Evolutionary conservation across 2,797 vertebrate genomes (phyloP).

Genomic region (Enteromius trimaculatus): DNA sequence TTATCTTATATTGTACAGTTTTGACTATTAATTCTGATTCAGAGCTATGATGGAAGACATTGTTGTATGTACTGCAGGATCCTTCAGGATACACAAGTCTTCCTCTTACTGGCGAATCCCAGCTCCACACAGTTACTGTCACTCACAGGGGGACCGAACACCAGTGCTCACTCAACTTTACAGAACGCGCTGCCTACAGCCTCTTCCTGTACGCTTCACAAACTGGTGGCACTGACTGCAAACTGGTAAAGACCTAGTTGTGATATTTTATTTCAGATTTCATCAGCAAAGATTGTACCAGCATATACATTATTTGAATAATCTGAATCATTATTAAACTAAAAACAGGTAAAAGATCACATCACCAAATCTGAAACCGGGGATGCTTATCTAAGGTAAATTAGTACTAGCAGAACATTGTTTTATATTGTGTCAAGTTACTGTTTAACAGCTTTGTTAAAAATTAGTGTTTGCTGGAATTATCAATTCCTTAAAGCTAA

Average conservation of each 20-base stretch:
- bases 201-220: conserved; percentile 75
- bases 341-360: conserved; percentile 70
- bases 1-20: neutral
- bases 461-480: conserved; percentile 24
- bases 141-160: conserved; percentile 54
- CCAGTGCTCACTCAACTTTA: conserved; percentile 65
- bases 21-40: too few species aligned
- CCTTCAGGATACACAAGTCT: conserved; percentile 79
- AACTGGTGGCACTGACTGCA: conserved; percentile 63
- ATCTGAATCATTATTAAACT: conserved; percentile 16
- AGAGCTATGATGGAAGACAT: neutral
- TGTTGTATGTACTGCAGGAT: conserved; percentile 75
- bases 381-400: conserved; percentile 73
- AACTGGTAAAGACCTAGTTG: conserved; percentile 77
- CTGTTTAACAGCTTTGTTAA: conserved; percentile 41
- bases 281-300: neutral
- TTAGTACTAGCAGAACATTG: neutral
- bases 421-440: conserved; percentile 31
- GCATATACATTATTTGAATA: neutral
- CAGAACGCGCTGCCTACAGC: conserved; percentile 79
- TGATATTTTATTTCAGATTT: neutral
- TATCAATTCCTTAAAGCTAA: conserved; percentile 1
- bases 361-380: conserved; percentile 73
- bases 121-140: conserved; percentile 65
- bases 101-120: conserved; percentile 66